Conservation (phyloP, 2,113 vertebrate species). For the Ginglymostoma cirratum region DNA sequence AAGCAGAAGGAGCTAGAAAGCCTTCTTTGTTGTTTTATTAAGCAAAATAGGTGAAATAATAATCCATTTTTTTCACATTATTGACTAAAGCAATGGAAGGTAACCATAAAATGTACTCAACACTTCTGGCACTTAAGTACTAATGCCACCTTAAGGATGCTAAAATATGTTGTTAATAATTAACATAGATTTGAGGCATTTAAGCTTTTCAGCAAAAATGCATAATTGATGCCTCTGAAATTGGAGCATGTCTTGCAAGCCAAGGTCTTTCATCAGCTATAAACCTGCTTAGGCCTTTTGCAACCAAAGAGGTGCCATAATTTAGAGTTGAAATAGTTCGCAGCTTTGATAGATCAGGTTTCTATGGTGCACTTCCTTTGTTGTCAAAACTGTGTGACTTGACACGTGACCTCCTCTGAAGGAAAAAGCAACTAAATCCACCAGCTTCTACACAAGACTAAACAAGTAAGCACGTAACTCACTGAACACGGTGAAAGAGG, state of each 20-base stretch:
- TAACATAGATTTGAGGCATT: constrained; percentile 27
- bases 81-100: not conserved
- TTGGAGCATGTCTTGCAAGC: constrained; percentile 20
- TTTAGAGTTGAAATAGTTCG: constrained; percentile 49
- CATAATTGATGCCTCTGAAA: constrained; percentile 32
- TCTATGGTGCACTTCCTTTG: constrained; percentile 52
- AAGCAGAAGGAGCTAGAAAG: not conserved
- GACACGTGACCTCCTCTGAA: not conserved
- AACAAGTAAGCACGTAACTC: not conserved
- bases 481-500: not conserved
- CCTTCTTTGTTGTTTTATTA: not conserved
- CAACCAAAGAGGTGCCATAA: constrained; percentile 41
- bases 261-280: not conserved
- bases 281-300: not conserved
- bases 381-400: constrained; percentile 49
- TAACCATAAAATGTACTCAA: not conserved
- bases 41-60: not conserved
- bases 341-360: constrained; percentile 45
- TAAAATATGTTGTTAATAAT: constrained; percentile 26
- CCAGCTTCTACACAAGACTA: not conserved
- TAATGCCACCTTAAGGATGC: not conserved
- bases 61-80: not conserved
- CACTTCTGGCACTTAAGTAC: not conserved
- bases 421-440: not conserved
- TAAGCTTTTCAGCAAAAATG: constrained; percentile 20